Evolutionary conservation across 2,888 invertebrate genomes (phyloP).

Genomic region (Cyaniris semiargus): DNA sequence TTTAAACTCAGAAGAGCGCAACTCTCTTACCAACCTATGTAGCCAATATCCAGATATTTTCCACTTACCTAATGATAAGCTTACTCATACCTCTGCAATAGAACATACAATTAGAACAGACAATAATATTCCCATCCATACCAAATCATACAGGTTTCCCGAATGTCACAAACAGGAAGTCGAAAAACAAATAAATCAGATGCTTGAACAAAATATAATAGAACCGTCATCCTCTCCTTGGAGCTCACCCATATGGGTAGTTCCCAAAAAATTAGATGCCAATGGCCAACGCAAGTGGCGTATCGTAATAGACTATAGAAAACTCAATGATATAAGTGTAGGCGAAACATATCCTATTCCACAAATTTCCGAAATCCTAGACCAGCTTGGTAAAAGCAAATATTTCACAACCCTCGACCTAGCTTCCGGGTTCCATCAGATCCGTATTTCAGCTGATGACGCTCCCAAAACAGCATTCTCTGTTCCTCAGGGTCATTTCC

Average conservation of each 20-base stretch:
- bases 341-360: no score
- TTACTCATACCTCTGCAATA: constrained; percentile 35
- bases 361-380: no score
- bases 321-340: no score
- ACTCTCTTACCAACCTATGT: constrained; percentile 37
- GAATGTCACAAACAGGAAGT: constrained; percentile 29
- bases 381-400: no score
- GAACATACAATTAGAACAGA: constrained; percentile 40
- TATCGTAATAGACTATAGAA: not conserved
- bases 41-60: constrained; percentile 42
- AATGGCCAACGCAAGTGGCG: constrained; percentile 35
- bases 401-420: no score
- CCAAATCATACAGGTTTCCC: constrained; percentile 37
- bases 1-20: constrained; percentile 40
- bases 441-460: no score
- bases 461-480: no score
- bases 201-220: constrained; percentile 24
- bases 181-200: constrained; percentile 16
- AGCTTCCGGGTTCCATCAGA: no score
- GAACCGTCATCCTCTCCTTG: constrained; percentile 31
- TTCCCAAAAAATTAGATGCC: constrained; percentile 43
- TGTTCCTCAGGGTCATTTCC: no score
- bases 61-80: constrained; percentile 37
- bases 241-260: constrained; percentile 41
- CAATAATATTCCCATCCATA: constrained; percentile 34